Percentiles rank a stretch among this genome's conserved stretches.
These are phyloP conservation scores for Bubalus kerabau DNA, from an alignment of 2,113 vertebrate species.

Conservation along the genomic window DNA sequence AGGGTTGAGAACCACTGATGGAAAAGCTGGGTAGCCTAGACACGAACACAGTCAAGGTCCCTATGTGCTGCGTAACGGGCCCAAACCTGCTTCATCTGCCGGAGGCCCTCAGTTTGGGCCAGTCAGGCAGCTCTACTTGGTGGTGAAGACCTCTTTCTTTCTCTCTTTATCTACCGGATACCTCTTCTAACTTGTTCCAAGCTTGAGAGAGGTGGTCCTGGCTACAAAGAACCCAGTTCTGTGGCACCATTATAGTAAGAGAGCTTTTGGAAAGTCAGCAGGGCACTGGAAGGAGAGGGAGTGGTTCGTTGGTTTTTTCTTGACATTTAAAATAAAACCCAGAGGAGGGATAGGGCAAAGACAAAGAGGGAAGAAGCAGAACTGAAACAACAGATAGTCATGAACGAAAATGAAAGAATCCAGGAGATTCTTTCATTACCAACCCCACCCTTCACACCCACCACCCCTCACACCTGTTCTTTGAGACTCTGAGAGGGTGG, in stretches of 20 bases:
- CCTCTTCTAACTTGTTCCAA: not conserved
- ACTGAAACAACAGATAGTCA: constrained; percentile 52
- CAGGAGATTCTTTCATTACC: not conserved
- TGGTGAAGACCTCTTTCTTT: not conserved
- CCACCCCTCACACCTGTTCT: not conserved
- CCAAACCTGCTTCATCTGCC: not conserved
- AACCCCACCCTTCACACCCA: not conserved
- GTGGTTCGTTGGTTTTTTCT: not conserved
- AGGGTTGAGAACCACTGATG: not conserved
- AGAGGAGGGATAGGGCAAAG: constrained; percentile 14
- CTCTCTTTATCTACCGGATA: not conserved
- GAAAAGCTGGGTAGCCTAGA: not conserved
- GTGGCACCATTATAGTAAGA: not conserved
- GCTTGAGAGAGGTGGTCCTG: not conserved
- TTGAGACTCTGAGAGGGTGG: constrained; percentile 5
- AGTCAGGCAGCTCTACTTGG: not conserved
- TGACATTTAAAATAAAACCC: constrained; percentile 52
- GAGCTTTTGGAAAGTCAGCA: not conserved
- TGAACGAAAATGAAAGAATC: constrained; percentile 32
- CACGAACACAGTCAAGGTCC: not conserved
- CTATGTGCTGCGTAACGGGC: rapidly evolving
- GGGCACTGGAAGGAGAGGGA: not conserved
- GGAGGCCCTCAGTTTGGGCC: not conserved
- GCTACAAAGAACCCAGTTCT: not conserved
- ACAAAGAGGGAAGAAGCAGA: constrained; percentile 43